phyloP scores from a whole-genome alignment of 2,888 invertebrate genomes.

The Morpho achilles region DNA sequence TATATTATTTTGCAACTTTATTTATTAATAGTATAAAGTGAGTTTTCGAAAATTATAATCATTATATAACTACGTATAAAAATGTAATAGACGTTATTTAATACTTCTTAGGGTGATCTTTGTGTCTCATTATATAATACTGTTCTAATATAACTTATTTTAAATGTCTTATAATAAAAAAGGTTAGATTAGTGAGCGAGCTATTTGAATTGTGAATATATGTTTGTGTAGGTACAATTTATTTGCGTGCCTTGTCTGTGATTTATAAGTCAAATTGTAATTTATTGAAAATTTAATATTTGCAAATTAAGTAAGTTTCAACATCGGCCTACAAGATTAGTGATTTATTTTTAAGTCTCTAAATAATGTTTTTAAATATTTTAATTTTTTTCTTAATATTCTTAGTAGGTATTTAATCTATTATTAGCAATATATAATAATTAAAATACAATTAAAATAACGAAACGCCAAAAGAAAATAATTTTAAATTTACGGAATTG shows the following conservation, averaged over 20 bases:
- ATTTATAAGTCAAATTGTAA: slow-evolving; percentile 13
- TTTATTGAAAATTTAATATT: slow-evolving; percentile 10
- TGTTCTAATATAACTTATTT: neutral
- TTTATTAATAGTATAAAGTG: too few relatives aligned
- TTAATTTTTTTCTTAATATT: slow-evolving; percentile 3
- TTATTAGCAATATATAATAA: neutral
- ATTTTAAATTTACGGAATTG: slow-evolving; percentile 15
- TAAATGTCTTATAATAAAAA: neutral
- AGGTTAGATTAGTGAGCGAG: slow-evolving; percentile 7
- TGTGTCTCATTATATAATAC: neutral
- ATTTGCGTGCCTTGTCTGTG: slow-evolving; percentile 52
- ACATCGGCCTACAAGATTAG: slow-evolving; percentile 30
- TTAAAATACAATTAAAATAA: neutral
- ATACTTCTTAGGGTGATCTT: neutral
- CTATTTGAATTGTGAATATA: slow-evolving; percentile 6
- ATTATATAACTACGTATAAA: neutral
- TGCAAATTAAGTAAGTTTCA: slow-evolving; percentile 20
- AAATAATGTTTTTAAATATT: slow-evolving; percentile 2
- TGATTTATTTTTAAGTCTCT: slow-evolving; percentile 8
- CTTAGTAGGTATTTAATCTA: slow-evolving; percentile 1
- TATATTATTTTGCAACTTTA: too few relatives aligned
- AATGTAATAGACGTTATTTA: neutral
- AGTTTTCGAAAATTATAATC: neutral
- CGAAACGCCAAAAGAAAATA: slow-evolving; percentile 10
- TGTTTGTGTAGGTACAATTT: slow-evolving; percentile 27